Percentiles rank a stretch among this genome's conserved stretches.
Conservation (phyloP, 2,113 vertebrate genomes). For the Herpetotheres cachinnans region DNA sequence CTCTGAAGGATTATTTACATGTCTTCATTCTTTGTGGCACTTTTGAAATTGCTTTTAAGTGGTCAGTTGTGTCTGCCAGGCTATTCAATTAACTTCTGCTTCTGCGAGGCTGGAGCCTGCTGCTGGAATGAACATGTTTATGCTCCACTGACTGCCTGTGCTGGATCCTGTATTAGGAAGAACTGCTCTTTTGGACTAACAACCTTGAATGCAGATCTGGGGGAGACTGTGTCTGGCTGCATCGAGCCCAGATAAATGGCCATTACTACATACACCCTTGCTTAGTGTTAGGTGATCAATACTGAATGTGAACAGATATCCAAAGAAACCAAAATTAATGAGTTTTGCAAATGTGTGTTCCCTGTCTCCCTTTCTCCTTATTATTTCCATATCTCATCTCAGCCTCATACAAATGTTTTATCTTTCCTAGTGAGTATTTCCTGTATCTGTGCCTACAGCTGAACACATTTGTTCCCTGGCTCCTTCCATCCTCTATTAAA, state of each 20-base stretch:
- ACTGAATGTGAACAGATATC: neutral
- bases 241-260: neutral
- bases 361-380: neutral
- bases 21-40: neutral
- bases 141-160: neutral
- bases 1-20: neutral
- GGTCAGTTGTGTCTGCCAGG: neutral
- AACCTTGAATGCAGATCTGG: neutral
- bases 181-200: neutral
- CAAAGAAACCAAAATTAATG: neutral
- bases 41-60: slow-evolving; percentile 4
- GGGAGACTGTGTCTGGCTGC: neutral
- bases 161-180: neutral
- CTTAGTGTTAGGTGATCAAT: neutral
- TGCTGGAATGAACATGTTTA: neutral
- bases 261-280: neutral
- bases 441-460: neutral
- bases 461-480: neutral
- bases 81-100: neutral
- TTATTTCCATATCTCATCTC: neutral
- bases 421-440: neutral
- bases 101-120: neutral
- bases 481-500: neutral
- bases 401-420: neutral
- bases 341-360: neutral